These are phyloP conservation scores for Manduca sexta DNA, from an alignment of 1,140 invertebrate genomes.

Conservation along the genomic window DNA sequence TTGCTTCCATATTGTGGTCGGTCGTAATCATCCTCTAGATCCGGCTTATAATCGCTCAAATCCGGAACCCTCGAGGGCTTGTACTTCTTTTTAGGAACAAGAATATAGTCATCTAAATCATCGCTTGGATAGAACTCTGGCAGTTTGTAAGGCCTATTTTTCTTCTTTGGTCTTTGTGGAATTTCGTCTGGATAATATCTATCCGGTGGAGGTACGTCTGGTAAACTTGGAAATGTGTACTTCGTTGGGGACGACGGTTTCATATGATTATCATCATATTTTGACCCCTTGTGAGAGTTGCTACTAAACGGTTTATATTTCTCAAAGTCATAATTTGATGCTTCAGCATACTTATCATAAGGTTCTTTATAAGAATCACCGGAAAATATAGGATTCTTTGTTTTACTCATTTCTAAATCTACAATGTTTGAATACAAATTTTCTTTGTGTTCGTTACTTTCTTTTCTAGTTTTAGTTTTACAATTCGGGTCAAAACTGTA, in stretches of 20 bases:
- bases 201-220: slow-evolving; percentile 37
- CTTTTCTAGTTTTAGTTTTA: slow-evolving; percentile 55
- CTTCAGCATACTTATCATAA: slow-evolving; percentile 45
- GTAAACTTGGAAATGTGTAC: slow-evolving; percentile 35
- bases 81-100: slow-evolving; percentile 58
- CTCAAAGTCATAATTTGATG: slow-evolving; percentile 39
- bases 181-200: slow-evolving; percentile 43
- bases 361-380: slow-evolving; percentile 33
- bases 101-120: slow-evolving; percentile 51
- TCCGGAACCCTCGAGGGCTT: slow-evolving; percentile 41
- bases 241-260: slow-evolving; percentile 31
- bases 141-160: slow-evolving; percentile 38
- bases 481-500: slow-evolving; percentile 51
- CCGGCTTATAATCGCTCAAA: slow-evolving; percentile 34
- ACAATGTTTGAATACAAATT: slow-evolving; percentile 34
- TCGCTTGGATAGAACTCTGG: slow-evolving; percentile 30
- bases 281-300: slow-evolving; percentile 24
- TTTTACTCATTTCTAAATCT: slow-evolving; percentile 42
- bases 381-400: slow-evolving; percentile 39
- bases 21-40: slow-evolving; percentile 48
- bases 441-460: slow-evolving; percentile 18
- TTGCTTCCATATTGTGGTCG: slow-evolving; percentile 25
- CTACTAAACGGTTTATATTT: slow-evolving; percentile 22
- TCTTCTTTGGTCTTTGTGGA: slow-evolving; percentile 49
- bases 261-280: slow-evolving; percentile 31